Percentiles rank a stretch among this genome's conserved stretches.
Evolutionary conservation across 1,140 invertebrate genomes (phyloP).

Genomic region (Diachasmimorpha longicaudata): DNA sequence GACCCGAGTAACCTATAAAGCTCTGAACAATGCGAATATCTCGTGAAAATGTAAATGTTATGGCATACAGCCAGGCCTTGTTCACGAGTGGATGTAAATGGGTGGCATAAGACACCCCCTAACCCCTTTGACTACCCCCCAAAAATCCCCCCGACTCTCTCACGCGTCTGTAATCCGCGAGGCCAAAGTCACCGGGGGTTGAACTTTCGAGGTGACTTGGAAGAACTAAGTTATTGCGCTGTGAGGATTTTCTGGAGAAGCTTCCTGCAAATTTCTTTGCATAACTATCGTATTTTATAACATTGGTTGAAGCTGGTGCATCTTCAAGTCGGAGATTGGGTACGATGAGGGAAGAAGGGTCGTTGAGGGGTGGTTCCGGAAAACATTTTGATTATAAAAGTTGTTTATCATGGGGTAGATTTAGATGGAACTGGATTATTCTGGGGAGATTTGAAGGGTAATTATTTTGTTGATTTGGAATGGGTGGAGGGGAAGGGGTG

Average conservation of each 20-base stretch:
- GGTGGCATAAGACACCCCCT: background rate
- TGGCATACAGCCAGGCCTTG: conserved; percentile 39
- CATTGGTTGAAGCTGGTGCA: background rate
- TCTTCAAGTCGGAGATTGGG: too few species aligned
- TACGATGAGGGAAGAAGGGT: too few species aligned
- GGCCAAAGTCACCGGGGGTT: background rate
- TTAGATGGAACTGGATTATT: too few species aligned
- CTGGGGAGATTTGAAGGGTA: too few species aligned
- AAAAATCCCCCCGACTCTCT: background rate
- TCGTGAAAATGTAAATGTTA: conserved; percentile 43
- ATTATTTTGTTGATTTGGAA: too few species aligned
- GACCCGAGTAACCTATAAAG: conserved; percentile 30
- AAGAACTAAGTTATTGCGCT: background rate
- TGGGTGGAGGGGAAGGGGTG: too few species aligned
- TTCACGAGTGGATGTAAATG: conserved; percentile 10
- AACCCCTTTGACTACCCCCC: too few species aligned
- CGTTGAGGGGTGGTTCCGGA: too few species aligned
- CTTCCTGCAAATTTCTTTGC: background rate
- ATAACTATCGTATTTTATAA: background rate
- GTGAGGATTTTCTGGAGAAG: background rate
- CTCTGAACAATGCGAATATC: conserved; percentile 41
- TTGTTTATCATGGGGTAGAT: too few species aligned
- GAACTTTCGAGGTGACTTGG: background rate
- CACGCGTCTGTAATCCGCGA: background rate
- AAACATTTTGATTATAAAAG: too few species aligned